Conservation (phyloP, 2,888 invertebrate genomes). For the Mesochorus sp. region DNA sequence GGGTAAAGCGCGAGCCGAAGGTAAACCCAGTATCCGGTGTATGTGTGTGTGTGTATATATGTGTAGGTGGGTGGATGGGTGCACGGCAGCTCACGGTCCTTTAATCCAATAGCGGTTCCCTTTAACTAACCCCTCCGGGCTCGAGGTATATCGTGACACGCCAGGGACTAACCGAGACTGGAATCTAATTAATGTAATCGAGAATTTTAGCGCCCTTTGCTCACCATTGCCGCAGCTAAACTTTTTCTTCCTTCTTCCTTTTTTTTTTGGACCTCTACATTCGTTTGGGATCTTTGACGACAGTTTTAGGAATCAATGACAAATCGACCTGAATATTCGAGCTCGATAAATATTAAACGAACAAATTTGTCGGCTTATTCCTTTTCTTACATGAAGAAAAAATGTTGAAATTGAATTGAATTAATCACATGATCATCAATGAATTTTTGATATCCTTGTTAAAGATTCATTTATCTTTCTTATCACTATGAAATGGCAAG, state of each 20-base stretch:
- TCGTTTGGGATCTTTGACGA: background rate
- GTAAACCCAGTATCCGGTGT: conserved; percentile 38
- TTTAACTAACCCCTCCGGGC: conserved; percentile 76
- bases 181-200: conserved; percentile 79
- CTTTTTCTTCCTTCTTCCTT: conserved; percentile 35
- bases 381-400: no score
- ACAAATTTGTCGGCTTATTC: no score
- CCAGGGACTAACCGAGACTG: conserved; percentile 67
- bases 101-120: conserved; percentile 72
- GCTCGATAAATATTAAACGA: no score
- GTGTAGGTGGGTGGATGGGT: conserved; percentile 40
- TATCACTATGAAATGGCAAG: no score
- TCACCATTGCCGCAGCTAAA: conserved; percentile 56
- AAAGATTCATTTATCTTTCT: no score
- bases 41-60: conserved; percentile 69
- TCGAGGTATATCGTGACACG: conserved; percentile 70
- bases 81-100: conserved; percentile 59
- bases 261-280: conserved; percentile 33
- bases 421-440: no score
- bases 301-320: conserved; percentile 3
- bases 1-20: conserved; percentile 49
- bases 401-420: no score
- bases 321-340: no score
- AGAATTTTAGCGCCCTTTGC: conserved; percentile 77
- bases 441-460: no score